Evolutionary conservation across 2,113 vertebrate genomes (phyloP).

Genomic region (Polypterus senegalus): DNA sequence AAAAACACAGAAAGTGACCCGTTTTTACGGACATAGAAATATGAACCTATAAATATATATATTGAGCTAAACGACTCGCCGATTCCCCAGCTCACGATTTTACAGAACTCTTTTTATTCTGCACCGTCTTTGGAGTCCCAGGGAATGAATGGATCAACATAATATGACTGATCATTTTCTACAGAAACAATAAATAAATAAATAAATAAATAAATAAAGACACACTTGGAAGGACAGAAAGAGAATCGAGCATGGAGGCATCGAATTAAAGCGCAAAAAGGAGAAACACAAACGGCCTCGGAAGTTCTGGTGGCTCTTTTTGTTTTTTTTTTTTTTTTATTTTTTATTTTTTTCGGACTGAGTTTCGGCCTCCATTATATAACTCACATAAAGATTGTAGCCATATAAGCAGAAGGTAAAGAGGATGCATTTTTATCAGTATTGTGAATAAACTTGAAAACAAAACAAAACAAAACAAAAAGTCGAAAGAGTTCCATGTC

Average conservation of each 20-base stretch:
- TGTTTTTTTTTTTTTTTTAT: constrained; percentile 41
- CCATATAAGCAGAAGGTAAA: constrained; percentile 64
- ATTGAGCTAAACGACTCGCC: constrained; percentile 57
- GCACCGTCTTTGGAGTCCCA: constrained; percentile 45
- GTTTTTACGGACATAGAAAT: constrained; percentile 36
- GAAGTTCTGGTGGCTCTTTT: constrained; percentile 66
- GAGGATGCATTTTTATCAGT: constrained; percentile 95
- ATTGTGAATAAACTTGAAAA: constrained; percentile 99
- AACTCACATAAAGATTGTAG: constrained; percentile 83
- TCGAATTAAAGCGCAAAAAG: constrained; percentile 16
- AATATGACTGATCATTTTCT: constrained; percentile 5
- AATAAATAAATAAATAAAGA: constrained; percentile 20
- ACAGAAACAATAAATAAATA: constrained; percentile 26
- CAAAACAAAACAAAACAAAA: constrained; percentile 37
- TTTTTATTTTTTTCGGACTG: constrained; percentile 79
- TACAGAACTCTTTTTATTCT: constrained; percentile 42
- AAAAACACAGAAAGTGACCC: constrained; percentile 96
- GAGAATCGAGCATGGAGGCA: constrained; percentile 56
- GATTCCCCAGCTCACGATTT: constrained; percentile 50
- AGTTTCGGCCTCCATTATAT: constrained; percentile 72
- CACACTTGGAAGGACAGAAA: constrained; percentile 5
- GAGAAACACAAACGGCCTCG: constrained; percentile 52
- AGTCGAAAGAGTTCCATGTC: constrained; percentile 75
- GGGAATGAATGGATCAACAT: constrained; percentile 25
- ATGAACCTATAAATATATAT: constrained; percentile 51